phyloP scores from a whole-genome alignment of 2,888 invertebrate genomes.

The Harpalus rubripes region DNA sequence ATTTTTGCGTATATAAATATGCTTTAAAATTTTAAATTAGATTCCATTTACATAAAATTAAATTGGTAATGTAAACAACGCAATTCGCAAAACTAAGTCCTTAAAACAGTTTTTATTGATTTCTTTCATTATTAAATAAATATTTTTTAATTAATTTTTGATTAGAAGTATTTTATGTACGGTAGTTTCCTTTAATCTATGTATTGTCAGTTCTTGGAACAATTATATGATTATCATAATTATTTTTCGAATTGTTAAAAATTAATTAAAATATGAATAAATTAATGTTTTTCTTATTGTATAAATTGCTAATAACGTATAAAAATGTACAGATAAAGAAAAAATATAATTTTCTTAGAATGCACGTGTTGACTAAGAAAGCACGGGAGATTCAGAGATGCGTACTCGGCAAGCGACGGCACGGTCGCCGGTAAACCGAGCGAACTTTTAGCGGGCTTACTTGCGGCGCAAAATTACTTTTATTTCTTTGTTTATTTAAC shows the following conservation, averaged over 20 bases:
- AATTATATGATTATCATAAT: conserved; percentile 28
- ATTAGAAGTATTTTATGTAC: not conserved
- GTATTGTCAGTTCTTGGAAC: not conserved
- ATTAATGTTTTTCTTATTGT: not conserved
- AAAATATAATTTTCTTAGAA: conserved; percentile 6
- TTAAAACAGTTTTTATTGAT: not conserved
- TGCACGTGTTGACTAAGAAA: conserved; percentile 57
- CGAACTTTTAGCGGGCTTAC: conserved; percentile 52
- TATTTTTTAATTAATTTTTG: conserved; percentile 10
- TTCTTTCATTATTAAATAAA: not conserved
- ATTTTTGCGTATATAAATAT: not conserved
- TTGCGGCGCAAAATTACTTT: conserved; percentile 33
- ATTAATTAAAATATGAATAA: not conserved
- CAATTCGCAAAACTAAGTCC: conserved; percentile 17
- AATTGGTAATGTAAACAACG: conserved; percentile 45
- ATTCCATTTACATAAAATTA: conserved; percentile 32
- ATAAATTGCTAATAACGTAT: not conserved
- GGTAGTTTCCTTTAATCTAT: not conserved
- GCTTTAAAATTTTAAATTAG: conserved; percentile 33
- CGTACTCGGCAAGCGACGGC: conserved; percentile 32
- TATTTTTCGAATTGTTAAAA: conserved; percentile 17
- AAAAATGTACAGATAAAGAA: conserved; percentile 31
- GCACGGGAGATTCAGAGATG: conserved; percentile 25
- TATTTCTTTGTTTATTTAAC: not conserved
- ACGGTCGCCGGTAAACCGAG: conserved; percentile 44